Base-by-base conservation (phyloP, 2,888 invertebrate species). In the Eurois occulta region DNA sequence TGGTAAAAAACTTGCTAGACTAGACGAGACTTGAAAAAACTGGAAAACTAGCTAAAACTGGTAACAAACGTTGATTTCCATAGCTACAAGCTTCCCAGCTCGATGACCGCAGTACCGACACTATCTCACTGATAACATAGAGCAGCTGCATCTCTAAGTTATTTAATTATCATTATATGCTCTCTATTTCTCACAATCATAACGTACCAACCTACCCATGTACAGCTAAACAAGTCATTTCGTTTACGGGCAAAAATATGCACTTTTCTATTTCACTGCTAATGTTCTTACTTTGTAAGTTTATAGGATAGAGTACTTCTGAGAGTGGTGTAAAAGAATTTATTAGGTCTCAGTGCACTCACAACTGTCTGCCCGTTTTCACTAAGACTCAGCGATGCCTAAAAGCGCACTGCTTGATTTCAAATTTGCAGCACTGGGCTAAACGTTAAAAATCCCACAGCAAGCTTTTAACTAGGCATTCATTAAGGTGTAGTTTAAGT, bases 101-200 rank as follows among this genome's bases (percentile, higher is more conserved):
- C 60, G 11, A 8, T 62, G 83, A 72, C 73, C 78, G 18, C 38
- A 28, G 16, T 24, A 58, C 21, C 18, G 18, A 24, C 65, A 64
- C 58, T 76, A 48, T 60, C 65, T 11, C 69, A 52, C 55, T 38
- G 55, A 67, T 81, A 55, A 71, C 62, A 64, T 58, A 16, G n/a
- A n/a, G n/a, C n/a, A n/a, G 65, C 60, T 68, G 58, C 68, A 79
- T 65, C 48, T 72, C 55, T 4, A 32, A 48, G n/a, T 64, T 75
- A 71, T 75, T 67, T 65, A 32, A 32, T 38, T 78, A 68, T 65
- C 46, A 70, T 68, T 41, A 8, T 18, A 58, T 65, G 72, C 72
- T 84, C 77, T 84, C 72, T 35, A 77, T 80, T 77, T 84, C 76
- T 67, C 58, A 77, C 71, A 65, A 62, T 60, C 58, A 81, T 73